These are phyloP conservation scores for Synanceia verrucosa DNA, from an alignment of 2,797 vertebrate genomes.

Conservation along the genomic window DNA sequence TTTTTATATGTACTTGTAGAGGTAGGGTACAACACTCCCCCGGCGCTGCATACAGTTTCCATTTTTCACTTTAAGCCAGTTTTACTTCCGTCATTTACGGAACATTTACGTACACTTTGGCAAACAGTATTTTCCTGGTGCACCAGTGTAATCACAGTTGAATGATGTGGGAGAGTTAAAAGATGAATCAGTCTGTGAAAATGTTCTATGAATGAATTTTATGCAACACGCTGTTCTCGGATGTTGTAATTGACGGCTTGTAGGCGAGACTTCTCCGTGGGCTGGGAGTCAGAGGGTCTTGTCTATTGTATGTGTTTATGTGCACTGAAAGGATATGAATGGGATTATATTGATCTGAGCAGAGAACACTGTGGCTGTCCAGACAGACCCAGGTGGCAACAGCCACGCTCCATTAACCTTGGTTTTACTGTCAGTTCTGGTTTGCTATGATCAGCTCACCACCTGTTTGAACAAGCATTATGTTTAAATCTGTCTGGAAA, in stretches of 20 bases:
- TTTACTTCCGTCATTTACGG: background rate
- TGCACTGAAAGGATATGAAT: conserved; percentile 43
- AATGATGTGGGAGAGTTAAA: conserved; percentile 36
- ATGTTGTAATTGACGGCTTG: conserved; percentile 45
- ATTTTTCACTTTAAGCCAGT: background rate
- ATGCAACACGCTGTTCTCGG: conserved; percentile 37
- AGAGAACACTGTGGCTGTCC: conserved; percentile 6
- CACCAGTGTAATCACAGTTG: conserved; percentile 6
- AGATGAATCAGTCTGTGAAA: conserved; percentile 48
- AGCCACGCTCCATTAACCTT: conserved; percentile 40
- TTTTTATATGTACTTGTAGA: conserved; percentile 30
- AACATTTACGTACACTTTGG: conserved; percentile 1
- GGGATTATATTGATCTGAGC: conserved; percentile 53
- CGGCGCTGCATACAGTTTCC: background rate
- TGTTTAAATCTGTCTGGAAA: conserved; percentile 41
- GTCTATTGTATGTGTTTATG: conserved; percentile 31
- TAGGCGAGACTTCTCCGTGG: conserved; percentile 45
- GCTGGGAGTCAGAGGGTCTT: conserved; percentile 53
- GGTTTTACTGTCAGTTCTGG: conserved; percentile 31
- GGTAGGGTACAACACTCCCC: background rate
- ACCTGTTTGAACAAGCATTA: conserved; percentile 19
- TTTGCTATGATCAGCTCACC: conserved; percentile 29
- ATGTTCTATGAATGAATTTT: conserved; percentile 59
- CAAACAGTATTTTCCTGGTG: background rate
- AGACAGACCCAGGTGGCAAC: conserved; percentile 53